Base-by-base conservation (phyloP, 2,113 vertebrate genomes). In the Ia io region DNA sequence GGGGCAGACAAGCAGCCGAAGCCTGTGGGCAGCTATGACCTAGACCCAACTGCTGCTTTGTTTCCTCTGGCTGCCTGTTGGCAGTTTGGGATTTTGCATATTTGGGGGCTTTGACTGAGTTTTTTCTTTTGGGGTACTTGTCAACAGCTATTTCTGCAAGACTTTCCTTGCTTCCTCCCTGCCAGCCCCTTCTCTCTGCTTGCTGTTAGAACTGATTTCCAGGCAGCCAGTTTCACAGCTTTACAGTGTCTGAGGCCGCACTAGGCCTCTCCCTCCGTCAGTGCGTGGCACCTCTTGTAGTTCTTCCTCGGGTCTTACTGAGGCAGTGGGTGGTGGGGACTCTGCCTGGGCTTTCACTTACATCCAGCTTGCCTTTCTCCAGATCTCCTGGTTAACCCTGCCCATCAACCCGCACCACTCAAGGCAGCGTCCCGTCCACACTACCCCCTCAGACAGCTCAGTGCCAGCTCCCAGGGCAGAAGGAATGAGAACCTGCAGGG, bases 141-240 rank as follows among this genome's bases (percentile, higher is more conserved):
- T 87, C 74, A 89, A 14, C 22, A 63, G 79, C n/a, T 67, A 20
- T 69, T 92, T 93, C 67, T 74, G 40, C 2, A 51, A 88, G 37
- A 88, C 51, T 59, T 67, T 16, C 84, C 63, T 49, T 82, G 67
- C 56, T 61, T 25, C 25, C 12, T 32, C 80, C 42, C 78, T 9
- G 20, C 18, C 11, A 61, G 94, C 4, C 37, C n/a, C 90, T 84
- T 70, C 70, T 44, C 37, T 37, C 56, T 61, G 74, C 56, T 42
- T 69, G 70, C 92, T 59, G 18, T 56, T 35, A 32, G 8, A 61
- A 35, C 42, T 49, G 28, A n/a, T 10, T 37, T 85, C 70, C 59
- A 76, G 76, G 14, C 51, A 86, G 88, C 32, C 40, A 3, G 47
- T 11, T 28, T 7, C 49, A 87, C 22, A 47, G 71, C 51, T 71